Evolutionary conservation across 2,888 invertebrate species (phyloP), one percentile per base, ranked within the genome.

Genomic region (Troides aeacus): DNA sequence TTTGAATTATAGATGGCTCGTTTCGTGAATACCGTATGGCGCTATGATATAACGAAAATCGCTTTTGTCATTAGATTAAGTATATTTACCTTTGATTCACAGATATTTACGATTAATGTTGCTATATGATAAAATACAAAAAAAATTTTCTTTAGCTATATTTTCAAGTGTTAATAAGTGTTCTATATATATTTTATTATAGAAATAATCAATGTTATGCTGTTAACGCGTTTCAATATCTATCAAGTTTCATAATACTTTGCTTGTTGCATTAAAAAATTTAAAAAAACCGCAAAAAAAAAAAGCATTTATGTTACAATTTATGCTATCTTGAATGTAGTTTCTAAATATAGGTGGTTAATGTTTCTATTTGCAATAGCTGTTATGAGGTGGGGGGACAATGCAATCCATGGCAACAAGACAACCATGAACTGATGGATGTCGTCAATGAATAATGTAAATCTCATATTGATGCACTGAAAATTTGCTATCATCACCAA

Each of bases 161-260:
- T 10, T 23, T 58, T 24, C 57, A 58, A 58, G 57, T 58, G 23
- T 8, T 58, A 58, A 58, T 58, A 58, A 12, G 57, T 58, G 24
- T 58, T 58, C 23, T 24, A 58, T 58, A 58, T 58, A 58, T 7
- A 58, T 58, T 58, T 58, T 58, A 58, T 58, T 58, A 58, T 58
- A 23, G 12, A 58, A 58, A 15, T 30, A 30, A 58, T 23, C 15
- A 10, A 23, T 58, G 4, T 58, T 58, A n/a, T 1, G 18, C 18
- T 18, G 61, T 61, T 61, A 61, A 17, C 4, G 7, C 10, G 10
- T 39, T 18, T 36, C 17, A 61, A 39, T 39, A 6, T 39, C 39
- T 61, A 39, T 18, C 8, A 23, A 59, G 3, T 59, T 24, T 30
- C 23, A 59, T 59, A 23, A 30, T 23, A 24, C 59, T 61, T 61